These are phyloP conservation scores for Vidua macroura DNA, from an alignment of 2,113 vertebrate species.

Conservation along the genomic window DNA sequence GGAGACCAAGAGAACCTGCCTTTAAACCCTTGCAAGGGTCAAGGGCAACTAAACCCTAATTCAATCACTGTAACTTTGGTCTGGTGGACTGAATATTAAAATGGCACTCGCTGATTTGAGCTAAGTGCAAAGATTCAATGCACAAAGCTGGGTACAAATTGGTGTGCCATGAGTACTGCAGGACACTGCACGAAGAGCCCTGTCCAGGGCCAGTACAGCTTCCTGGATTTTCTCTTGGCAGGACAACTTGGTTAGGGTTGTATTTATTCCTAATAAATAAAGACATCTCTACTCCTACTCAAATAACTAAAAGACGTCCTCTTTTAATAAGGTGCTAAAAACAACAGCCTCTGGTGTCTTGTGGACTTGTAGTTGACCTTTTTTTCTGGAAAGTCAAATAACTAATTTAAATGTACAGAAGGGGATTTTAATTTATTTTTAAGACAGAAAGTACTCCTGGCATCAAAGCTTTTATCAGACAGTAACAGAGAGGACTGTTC, in stretches of 20 bases:
- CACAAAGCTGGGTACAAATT: not conserved
- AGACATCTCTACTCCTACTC: not conserved
- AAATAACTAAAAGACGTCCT: not conserved
- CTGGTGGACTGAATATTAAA: not conserved
- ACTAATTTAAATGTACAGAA: not conserved
- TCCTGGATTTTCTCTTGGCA: not conserved
- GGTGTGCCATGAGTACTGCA: not conserved
- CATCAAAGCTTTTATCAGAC: not conserved
- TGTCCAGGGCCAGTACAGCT: not conserved
- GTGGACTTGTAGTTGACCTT: not conserved
- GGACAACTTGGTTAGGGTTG: not conserved
- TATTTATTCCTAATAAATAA: not conserved
- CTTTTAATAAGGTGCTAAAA: not conserved
- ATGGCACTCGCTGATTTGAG: not conserved
- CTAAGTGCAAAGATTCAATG: not conserved
- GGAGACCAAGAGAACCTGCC: not conserved
- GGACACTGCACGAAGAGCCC: not conserved
- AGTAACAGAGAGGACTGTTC: not conserved
- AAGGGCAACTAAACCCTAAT: not conserved
- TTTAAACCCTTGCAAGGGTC: not conserved
- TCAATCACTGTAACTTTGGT: not conserved
- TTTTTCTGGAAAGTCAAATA: not conserved
- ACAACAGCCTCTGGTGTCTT: not conserved
- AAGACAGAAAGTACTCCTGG: not conserved
- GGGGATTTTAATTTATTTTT: not conserved